Base-by-base conservation (phyloP, 2,113 vertebrate species). In the Turnix velox region DNA sequence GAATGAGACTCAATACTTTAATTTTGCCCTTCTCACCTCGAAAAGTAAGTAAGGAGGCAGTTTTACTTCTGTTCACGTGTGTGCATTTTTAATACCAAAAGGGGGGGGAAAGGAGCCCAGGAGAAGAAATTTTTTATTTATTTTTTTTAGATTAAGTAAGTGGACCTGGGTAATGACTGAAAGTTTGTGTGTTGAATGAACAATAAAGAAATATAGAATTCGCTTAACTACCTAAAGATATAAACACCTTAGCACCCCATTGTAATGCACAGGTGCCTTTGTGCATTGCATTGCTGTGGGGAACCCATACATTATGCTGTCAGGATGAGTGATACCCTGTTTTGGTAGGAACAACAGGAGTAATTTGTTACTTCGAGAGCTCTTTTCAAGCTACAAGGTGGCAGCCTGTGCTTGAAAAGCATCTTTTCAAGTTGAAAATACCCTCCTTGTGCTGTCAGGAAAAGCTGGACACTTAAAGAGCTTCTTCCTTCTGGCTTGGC, bases 311-410 rank as follows among this genome's bases (percentile, higher is more conserved):
- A 35, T 92, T 92, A 52, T n/a, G 31, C 66, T 96, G 95, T 96
- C 94, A 95, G 71, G 68, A 73, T 96, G 95, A 97, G 66, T 82
- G 95, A 96, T 96, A 67, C 62, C 67, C 76, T 93, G 75, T 87
- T 96, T 96, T 88, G 82, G 86, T 90, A 63, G 83, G 90, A 95
- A 82, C 79, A 94, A 67, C 82, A 90, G 78, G 54, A 92, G 46
- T 73, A 37, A 86, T 96, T 96, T 58, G 45, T 96, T 97, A 96
- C 73, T 80, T 95, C 1, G 4, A 71, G 88, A 89, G 73, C 81
- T 93, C 80, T 88, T 91, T 90, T 81, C 69, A 42, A 31, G 58
- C 87, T 83, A 18, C 39, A 57, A 30, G 86, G 80, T 92, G 68
- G 81, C 45, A 95, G 67, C 46, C 49, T 93, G 72, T 0, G 0